A percentile compares a stretch with the other conserved stretches of the same genome.
These are phyloP conservation scores for Labeo calbasu DNA, from an alignment of 2,797 vertebrate species.

Conservation along the genomic window DNA sequence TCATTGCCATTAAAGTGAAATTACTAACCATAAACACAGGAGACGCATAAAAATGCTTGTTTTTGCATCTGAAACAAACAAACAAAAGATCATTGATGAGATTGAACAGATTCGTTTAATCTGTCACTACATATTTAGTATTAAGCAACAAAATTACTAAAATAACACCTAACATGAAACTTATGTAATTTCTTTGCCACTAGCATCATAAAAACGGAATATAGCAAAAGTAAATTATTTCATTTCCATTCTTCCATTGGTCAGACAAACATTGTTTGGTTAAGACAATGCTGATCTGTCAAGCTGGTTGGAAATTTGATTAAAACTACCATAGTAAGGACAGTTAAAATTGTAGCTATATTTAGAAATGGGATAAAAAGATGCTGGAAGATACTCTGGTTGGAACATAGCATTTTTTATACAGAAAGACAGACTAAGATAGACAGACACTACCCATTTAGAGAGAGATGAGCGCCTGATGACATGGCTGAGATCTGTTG, in stretches of 20 bases:
- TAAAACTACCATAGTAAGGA: background rate
- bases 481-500: conserved; percentile 54
- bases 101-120: background rate
- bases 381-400: background rate
- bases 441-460: conserved; percentile 11
- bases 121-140: background rate
- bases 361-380: background rate
- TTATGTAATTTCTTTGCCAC: background rate
- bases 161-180: background rate
- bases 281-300: background rate
- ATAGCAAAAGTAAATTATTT: background rate
- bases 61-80: too few species aligned
- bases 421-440: background rate
- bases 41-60: too few species aligned
- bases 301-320: background rate
- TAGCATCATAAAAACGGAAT: background rate
- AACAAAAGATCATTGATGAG: too few species aligned
- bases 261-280: background rate
- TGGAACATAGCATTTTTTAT: background rate
- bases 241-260: background rate
- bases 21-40: too few species aligned
- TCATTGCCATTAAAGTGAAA: too few species aligned
- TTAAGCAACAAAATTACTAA: background rate
- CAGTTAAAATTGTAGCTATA: background rate
- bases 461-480: conserved; percentile 49